A percentile compares a stretch with the other conserved stretches of the same genome.
phyloP scores from a whole-genome alignment of 2,797 vertebrate genomes.

The Vespertilio murinus region DNA sequence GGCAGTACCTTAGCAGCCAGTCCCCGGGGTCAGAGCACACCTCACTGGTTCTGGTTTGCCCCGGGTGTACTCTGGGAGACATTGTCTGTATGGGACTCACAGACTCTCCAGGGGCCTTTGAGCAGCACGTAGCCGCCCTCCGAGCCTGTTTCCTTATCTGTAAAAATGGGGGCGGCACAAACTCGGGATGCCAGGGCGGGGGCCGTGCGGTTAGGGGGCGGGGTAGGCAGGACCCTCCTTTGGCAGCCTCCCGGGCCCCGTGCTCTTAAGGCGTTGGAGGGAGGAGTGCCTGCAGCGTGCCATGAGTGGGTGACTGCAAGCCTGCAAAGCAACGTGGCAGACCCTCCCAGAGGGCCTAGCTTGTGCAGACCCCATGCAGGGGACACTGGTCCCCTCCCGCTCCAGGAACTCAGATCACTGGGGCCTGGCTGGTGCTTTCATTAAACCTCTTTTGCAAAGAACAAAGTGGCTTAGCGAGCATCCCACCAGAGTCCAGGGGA shows the following conservation, averaged over 20 bases:
- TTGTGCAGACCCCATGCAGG: not conserved
- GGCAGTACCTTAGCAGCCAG: not conserved
- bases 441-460: not conserved
- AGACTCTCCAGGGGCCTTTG: not conserved
- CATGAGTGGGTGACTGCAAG: not conserved
- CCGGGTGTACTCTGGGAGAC: fast-evolving
- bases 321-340: not conserved
- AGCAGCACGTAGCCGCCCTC: fast-evolving
- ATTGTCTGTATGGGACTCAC: too few species aligned
- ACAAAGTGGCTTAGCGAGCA: not conserved
- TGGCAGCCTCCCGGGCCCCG: not conserved
- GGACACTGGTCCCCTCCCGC: not conserved
- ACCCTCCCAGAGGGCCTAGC: not conserved
- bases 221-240: not conserved
- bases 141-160: not conserved
- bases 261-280: not conserved
- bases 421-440: not conserved
- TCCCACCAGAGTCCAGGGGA: not conserved
- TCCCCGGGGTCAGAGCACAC: not conserved
- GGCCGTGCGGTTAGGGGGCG: not conserved
- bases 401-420: not conserved
- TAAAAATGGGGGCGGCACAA: not conserved
- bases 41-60: fast-evolving
- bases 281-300: not conserved
- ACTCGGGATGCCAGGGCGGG: not conserved